Percentiles rank a stretch among this genome's conserved stretches.
Evolutionary conservation across 1,140 invertebrate genomes (phyloP).

Genomic region (Hesperophylax magnus): DNA sequence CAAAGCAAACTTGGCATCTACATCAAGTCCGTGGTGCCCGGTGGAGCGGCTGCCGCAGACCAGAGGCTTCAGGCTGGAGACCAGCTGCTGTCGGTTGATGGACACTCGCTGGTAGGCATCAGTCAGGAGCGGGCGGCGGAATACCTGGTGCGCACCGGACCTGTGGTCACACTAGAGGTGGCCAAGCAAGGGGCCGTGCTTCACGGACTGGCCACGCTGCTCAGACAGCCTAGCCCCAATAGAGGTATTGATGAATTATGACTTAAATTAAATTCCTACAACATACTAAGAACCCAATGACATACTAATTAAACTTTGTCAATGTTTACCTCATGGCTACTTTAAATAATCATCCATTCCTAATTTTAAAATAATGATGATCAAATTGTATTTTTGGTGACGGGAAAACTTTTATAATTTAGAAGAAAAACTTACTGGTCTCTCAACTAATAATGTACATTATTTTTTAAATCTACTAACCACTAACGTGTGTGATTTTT

Average conservation of each 20-base stretch:
- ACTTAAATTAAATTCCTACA: too few species aligned
- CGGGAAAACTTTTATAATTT: too few species aligned
- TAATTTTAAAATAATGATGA: too few species aligned
- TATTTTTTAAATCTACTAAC: not conserved
- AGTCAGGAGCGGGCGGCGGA: conserved; percentile 98
- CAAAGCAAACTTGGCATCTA: conserved; percentile 95
- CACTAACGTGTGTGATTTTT: conserved; percentile 15
- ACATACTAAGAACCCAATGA: too few species aligned
- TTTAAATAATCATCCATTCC: too few species aligned
- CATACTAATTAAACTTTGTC: too few species aligned
- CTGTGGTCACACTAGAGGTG: conserved; percentile 94
- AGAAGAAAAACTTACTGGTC: too few species aligned
- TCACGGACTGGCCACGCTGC: conserved; percentile 93
- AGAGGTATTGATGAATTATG: conserved; percentile 74
- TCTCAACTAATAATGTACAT: too few species aligned
- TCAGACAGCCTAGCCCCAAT: conserved; percentile 91
- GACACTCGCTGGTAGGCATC: conserved; percentile 95
- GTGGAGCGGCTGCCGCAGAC: conserved; percentile 95
- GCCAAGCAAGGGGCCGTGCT: conserved; percentile 98
- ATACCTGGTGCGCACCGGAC: conserved; percentile 94
- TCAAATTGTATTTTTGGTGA: too few species aligned
- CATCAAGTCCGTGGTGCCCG: conserved; percentile 97
- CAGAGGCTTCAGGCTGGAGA: conserved; percentile 96
- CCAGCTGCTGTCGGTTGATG: conserved; percentile 97
- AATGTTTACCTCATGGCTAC: too few species aligned